Evolutionary conservation across 1,140 invertebrate genomes (phyloP).

Genomic region (Ips nitidus): DNA sequence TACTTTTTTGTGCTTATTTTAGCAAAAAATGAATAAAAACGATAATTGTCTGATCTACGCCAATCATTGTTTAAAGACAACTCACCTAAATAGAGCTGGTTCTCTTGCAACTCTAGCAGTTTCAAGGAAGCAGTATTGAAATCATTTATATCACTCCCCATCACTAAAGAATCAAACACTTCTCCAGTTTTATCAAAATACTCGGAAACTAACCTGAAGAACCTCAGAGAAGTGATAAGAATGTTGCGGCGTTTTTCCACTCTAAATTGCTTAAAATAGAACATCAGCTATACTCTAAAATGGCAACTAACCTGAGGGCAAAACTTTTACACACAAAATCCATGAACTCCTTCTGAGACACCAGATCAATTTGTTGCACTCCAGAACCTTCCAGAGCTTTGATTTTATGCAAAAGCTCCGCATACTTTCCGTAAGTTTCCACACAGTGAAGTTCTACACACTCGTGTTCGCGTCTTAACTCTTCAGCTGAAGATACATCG

Average conservation of each 20-base stretch:
- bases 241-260: slow-evolving; percentile 73
- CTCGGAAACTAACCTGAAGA: slow-evolving; percentile 75
- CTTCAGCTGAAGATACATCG: slow-evolving; percentile 70
- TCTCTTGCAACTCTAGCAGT: slow-evolving; percentile 59
- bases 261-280: slow-evolving; percentile 10
- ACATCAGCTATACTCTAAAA: background rate
- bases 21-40: background rate
- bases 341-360: slow-evolving; percentile 74
- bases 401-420: slow-evolving; percentile 71
- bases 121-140: slow-evolving; percentile 59
- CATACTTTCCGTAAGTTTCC: slow-evolving; percentile 74
- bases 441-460: slow-evolving; percentile 75
- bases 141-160: slow-evolving; percentile 59
- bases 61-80: background rate
- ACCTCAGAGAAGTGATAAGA: slow-evolving; percentile 74
- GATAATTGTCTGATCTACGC: slow-evolving; percentile 22
- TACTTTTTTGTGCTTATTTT: no score
- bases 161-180: slow-evolving; percentile 67
- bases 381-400: slow-evolving; percentile 55
- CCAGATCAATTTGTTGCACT: slow-evolving; percentile 57
- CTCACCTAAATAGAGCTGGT: slow-evolving; percentile 58
- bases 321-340: slow-evolving; percentile 79
- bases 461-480: slow-evolving; percentile 71
- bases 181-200: slow-evolving; percentile 67
- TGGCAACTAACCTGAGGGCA: slow-evolving; percentile 58